Base-by-base conservation (phyloP, 2,113 vertebrate genomes). In the Perca schrenkii region DNA sequence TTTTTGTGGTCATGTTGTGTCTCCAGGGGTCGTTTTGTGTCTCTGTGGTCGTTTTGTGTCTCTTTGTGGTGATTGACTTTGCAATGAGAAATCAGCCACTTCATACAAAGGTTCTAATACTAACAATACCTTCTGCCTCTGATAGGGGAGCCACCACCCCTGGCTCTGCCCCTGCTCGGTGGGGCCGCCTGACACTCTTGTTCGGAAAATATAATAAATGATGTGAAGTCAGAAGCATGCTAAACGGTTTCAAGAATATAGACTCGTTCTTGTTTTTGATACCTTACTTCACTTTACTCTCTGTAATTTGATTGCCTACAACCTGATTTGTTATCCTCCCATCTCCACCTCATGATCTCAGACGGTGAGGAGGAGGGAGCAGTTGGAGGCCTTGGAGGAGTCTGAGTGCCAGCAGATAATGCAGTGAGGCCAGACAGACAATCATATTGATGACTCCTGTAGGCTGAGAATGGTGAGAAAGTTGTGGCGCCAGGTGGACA, bases 391-490 rank as follows among this genome's bases (percentile, higher is more conserved):
- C 69, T 77, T 73, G 53, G 16, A 89, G 84, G 36, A 80, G 81
- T 58, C 57, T 71, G 52, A 85, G 72, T 63, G 72, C 82, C 85
- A 77, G 84, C 64, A 83, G 86, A 88, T 88, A 92, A 86, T 87
- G 89, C 62, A 82, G 79, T 13, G 34, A 75, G 52, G 36, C 70
- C 88, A 83, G 90, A 83, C 86, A 69, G 77, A 73, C 67, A 16
- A 74, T 88, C 71, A 49, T 75, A 84, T 63, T 64, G 83, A 86
- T 77, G 83, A 86, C 47, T 86, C 69, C 21, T 70, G 67, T 47
- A 69, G 78, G 82, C 76, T 74, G 82, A 82, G 84, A 82, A 89
- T 8, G 11, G 86, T 81, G 85, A 85, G 88, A 91, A 92, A 71
- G 87, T 82, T 1, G 31, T 79, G 89, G 90, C 87, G 89, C 90